Conservation (phyloP, 2,888 invertebrate species). For the Pteria penguin region DNA sequence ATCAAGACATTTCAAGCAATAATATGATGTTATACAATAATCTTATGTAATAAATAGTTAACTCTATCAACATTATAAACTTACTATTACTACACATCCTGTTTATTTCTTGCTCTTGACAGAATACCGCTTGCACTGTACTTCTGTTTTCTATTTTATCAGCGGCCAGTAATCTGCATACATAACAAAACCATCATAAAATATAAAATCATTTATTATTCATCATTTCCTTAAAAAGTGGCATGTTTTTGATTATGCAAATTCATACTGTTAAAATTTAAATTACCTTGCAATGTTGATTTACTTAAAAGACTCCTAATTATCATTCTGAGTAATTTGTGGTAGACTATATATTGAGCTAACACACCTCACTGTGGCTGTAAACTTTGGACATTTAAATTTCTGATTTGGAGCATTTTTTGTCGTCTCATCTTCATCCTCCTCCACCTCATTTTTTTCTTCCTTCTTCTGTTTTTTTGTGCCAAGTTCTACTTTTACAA, state of each 20-base stretch:
- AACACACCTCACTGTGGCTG: conserved; percentile 30
- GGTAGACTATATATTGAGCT: no score
- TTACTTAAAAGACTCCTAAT: no score
- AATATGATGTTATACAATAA: no score
- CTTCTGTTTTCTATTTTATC: conserved; percentile 16
- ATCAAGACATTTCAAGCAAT: no score
- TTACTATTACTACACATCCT: background rate
- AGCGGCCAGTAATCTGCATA: conserved; percentile 32
- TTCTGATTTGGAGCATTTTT: conserved; percentile 16
- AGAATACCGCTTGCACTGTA: conserved; percentile 34
- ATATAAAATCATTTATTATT: no score
- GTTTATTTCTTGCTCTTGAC: conserved; percentile 26
- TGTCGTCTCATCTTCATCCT: conserved; percentile 7
- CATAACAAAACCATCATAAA: background rate
- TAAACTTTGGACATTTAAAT: conserved; percentile 42
- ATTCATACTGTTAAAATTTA: no score
- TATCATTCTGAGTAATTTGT: no score
- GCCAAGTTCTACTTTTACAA: conserved; percentile 40
- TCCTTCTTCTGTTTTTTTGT: conserved; percentile 33
- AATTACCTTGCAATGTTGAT: no score
- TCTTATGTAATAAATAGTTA: no score
- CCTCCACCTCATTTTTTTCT: background rate
- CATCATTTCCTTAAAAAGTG: no score
- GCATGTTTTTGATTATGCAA: no score
- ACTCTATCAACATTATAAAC: no score